phyloP scores from a whole-genome alignment of 2,888 invertebrate genomes.

The Carterocephalus palaemon region DNA sequence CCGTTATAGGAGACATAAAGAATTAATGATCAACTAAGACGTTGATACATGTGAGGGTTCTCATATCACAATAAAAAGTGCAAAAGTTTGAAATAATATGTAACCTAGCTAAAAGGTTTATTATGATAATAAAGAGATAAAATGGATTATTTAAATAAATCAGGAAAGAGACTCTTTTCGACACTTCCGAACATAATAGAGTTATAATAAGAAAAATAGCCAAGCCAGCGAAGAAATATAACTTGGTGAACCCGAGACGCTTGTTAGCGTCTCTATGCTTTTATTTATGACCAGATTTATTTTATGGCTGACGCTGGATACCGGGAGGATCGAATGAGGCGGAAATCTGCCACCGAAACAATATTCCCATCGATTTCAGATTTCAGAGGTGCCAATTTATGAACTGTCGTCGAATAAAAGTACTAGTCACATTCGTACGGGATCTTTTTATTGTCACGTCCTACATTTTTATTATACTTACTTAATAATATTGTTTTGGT shows the following conservation, averaged over 20 bases:
- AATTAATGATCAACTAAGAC: too few species aligned
- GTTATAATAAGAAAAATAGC: conserved; percentile 76
- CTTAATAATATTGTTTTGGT: too few species aligned
- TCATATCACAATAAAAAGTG: too few species aligned
- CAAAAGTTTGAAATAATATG: too few species aligned
- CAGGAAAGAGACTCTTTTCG: conserved; percentile 66
- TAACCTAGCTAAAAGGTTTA: too few species aligned
- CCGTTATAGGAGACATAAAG: neutral
- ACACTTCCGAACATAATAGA: conserved; percentile 70
- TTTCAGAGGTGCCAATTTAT: conserved; percentile 27
- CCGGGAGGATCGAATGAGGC: conserved; percentile 57
- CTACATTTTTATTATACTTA: too few species aligned
- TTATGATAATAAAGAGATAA: conserved; percentile 12
- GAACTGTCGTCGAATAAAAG: neutral
- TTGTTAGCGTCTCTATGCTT: conserved; percentile 74
- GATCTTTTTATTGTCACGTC: neutral
- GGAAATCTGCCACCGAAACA: conserved; percentile 49
- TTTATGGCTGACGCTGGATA: conserved; percentile 67
- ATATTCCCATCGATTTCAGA: conserved; percentile 51
- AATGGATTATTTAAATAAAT: too few species aligned
- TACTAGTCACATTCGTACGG: neutral
- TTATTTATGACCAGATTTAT: conserved; percentile 80
- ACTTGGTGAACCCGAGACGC: conserved; percentile 76
- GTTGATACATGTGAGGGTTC: too few species aligned
- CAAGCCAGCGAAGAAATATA: conserved; percentile 68